Conservation (phyloP, 30 jellyfish, hydroid and myxozoan species). For the Cassiopea xamachana region DNA sequence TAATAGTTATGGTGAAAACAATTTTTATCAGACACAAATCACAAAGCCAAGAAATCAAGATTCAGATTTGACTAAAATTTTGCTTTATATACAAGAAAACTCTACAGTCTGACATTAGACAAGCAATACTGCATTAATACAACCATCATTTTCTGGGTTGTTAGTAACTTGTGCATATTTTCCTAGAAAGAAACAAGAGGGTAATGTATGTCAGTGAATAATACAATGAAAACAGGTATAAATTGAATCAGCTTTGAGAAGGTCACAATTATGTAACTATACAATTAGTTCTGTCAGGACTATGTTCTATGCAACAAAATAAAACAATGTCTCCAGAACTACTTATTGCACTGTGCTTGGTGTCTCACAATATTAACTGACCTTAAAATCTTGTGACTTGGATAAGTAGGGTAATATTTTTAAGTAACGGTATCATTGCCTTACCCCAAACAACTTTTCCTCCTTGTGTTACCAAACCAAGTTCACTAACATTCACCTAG, state of each 20-base stretch:
- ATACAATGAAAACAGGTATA: too few relatives aligned
- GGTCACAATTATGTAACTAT: too few relatives aligned
- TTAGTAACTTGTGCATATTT: slow-evolving; percentile 99
- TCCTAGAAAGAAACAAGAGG: slow-evolving; percentile 55
- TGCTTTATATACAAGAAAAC: slow-evolving; percentile 2
- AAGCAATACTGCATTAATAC: slow-evolving; percentile 95
- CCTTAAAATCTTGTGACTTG: background rate
- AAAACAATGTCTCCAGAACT: too few relatives aligned
- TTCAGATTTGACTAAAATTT: background rate
- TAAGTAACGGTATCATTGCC: background rate
- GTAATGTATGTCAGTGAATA: background rate
- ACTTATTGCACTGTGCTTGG: background rate
- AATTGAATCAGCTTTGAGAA: background rate
- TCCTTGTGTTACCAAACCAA: slow-evolving; percentile 99
- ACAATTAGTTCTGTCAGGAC: too few relatives aligned
- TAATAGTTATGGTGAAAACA: too few relatives aligned
- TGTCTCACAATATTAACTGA: background rate
- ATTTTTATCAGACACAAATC: too few relatives aligned
- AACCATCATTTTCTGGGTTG: slow-evolving; percentile 99
- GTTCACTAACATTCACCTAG: slow-evolving; percentile 99
- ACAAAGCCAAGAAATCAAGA: too few relatives aligned
- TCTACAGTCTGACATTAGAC: slow-evolving; percentile 48
- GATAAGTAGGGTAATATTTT: background rate
- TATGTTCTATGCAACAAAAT: too few relatives aligned
- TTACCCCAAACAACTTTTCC: slow-evolving; percentile 99